Evolutionary conservation across 1,140 invertebrate genomes (phyloP), one percentile per base, ranked within the genome.

Genomic region (Bilobella aurantiaca): DNA sequence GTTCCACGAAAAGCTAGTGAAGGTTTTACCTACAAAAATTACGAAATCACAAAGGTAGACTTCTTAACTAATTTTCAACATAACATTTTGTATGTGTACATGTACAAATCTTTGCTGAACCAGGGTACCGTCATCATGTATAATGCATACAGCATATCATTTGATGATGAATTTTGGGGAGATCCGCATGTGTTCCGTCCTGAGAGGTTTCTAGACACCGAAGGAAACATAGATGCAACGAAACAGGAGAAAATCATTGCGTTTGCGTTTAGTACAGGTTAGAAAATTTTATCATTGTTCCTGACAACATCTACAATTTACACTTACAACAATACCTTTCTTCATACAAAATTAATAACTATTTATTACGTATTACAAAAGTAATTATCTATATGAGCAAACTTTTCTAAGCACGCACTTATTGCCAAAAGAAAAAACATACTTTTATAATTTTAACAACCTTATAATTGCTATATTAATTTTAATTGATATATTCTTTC

Each of bases 171-270:
- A 32, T 60, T 34, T 58, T 69, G 67, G 67, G 63, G 60, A 28
- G 68, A 69, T 53, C 64, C 68, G 2, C n/a, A 62, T n/a, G 56
- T 59, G 21, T 65, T 69, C 46, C 27, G 68, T n/a, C 68, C 68
- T 3, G 68, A 69, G 16, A 25, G 68, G 28, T 69, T 69, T 42
- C 42, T 69, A 12, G 56, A 59, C 42, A 23, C 58, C 37, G 49
- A 2, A 32, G 63, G 63, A 42, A 0, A 1, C 1, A 53, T 58
- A 32, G 61, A 58, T 58, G 32, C 21, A 21, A 57, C 29, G 12
- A 62, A 63, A 30, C 29, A 30, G 1, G 61, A 53, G 1, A 63
- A 57, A 34, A 57, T 66, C 1, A 28, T 66, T 21, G 53, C 60
- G 1, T 65, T 65, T 53, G 63, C 63, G 32, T 62, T 66, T 0